Base-by-base conservation (phyloP, 2,888 invertebrate species). In the Coelinius sp. region DNA sequence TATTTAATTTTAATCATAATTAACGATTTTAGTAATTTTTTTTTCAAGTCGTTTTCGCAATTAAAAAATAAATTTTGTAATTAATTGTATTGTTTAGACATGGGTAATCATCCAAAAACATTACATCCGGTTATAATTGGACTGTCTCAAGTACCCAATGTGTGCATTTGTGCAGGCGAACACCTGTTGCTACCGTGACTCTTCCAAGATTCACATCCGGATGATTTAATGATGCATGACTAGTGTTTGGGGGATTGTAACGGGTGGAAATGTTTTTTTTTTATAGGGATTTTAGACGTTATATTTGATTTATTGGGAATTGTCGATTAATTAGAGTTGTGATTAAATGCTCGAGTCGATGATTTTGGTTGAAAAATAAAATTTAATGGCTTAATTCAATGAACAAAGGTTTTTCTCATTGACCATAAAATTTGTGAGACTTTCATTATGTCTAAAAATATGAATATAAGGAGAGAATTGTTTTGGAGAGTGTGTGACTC, bases 161-260 rank as follows among this genome's bases (percentile, higher is more conserved):
- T 52, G 56, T 56, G 59, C 59, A 59, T 59, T 59, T 31, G 20
- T 31, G 14, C 25, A 35, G 20, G 20, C 24, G 63, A 22, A 63
- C 63, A 63, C 63, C 63, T 63, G 63, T 63, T 63, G 63, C 63
- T 63, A 41, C 63, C 63, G 63, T 24, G 41, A 22, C 38, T 24
- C 41, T 22, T 63, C 22, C 31, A 27, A 59, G 17, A 59, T 17
- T 59, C 59, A 59, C 59, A 59, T 59, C 59, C 53, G 53, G 53
- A 27, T 25, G 0, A 7, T 53, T 53, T n/a, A 53, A 53, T 53
- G 53, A 27, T 53, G 53, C 53, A 25, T 53, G 53, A 25, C 53
- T 12, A 7, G 17, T 3, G 14, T 24, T 53, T 25, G 22, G 46
- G 46, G 46, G 20, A 6, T 49, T 49, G 8, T 49, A 49, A 49